Percentiles rank a stretch among this genome's conserved stretches.
phyloP scores from a whole-genome alignment of 1,140 invertebrate species.

The Drosophila mauritiana region DNA sequence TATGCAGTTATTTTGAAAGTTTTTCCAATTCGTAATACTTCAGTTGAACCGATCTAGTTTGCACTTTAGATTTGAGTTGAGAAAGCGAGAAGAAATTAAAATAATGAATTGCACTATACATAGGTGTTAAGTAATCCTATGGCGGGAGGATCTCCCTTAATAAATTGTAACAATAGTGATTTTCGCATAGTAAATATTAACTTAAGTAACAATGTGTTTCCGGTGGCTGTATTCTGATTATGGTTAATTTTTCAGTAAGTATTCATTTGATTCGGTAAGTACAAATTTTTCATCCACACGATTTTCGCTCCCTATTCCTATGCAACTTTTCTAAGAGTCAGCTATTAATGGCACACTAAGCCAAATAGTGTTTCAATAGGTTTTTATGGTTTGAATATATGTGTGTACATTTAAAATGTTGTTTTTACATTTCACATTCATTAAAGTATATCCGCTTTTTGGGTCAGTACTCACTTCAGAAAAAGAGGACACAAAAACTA shows the following conservation, averaged over 20 bases:
- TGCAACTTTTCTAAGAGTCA: constrained; percentile 60
- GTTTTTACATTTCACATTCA: constrained; percentile 46
- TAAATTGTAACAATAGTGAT: constrained; percentile 28
- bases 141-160: constrained; percentile 15
- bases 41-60: constrained; percentile 8
- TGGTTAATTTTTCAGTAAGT: constrained; percentile 8
- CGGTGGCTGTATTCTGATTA: constrained; percentile 8
- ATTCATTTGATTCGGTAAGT: constrained; percentile 37
- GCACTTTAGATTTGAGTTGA: neutral
- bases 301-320: neutral
- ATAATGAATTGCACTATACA: constrained; percentile 24
- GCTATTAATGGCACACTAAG: constrained; percentile 16
- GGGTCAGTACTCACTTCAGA: constrained; percentile 32
- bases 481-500: neutral
- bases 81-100: constrained; percentile 2
- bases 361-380: constrained; percentile 32
- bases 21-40: constrained; percentile 47
- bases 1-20: constrained; percentile 4
- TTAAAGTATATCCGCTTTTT: constrained; percentile 19
- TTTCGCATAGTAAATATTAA: constrained; percentile 36
- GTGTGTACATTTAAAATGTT: constrained; percentile 19
- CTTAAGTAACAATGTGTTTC: constrained; percentile 41
- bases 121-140: constrained; percentile 25
- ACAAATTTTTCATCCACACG: constrained; percentile 35
- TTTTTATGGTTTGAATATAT: constrained; percentile 13